phyloP scores from a whole-genome alignment of 2,888 invertebrate species.

The Melangyna quadrimaculata region DNA sequence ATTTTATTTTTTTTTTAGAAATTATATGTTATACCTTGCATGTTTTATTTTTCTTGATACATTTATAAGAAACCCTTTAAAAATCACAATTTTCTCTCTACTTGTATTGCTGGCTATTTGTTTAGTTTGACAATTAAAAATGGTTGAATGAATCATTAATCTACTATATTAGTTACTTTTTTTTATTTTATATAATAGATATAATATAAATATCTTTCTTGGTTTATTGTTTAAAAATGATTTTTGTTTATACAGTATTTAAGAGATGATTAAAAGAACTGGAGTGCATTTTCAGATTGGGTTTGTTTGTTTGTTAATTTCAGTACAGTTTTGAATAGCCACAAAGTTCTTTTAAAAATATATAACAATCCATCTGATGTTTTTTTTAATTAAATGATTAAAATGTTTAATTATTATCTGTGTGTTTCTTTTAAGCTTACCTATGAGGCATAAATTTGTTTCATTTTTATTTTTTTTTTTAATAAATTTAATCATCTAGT shows the following conservation, averaged over 20 bases:
- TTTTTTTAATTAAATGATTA: neutral
- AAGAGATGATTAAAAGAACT: neutral
- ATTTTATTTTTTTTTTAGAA: conserved; percentile 5
- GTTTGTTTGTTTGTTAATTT: conserved; percentile 16
- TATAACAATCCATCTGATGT: neutral
- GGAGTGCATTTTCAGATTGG: conserved; percentile 18
- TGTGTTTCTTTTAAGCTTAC: conserved; percentile 1
- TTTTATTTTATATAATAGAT: conserved; percentile 2
- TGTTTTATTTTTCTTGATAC: conserved; percentile 18
- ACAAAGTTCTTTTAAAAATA: conserved; percentile 14
- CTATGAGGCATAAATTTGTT: conserved; percentile 4
- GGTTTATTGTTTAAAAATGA: conserved; percentile 2
- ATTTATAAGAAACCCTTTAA: conserved; percentile 67
- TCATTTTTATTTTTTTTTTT: neutral
- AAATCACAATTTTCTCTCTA: conserved; percentile 64
- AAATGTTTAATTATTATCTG: neutral
- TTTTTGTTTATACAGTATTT: conserved; percentile 24
- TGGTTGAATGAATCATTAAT: conserved; percentile 2
- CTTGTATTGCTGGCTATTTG: conserved; percentile 30
- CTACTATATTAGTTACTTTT: neutral
- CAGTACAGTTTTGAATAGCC: conserved; percentile 16
- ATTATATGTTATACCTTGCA: conserved; percentile 22
- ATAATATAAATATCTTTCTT: conserved; percentile 24
- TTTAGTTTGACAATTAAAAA: neutral
- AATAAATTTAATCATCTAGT: conserved; percentile 11